Evolutionary conservation across 2,113 vertebrate species (phyloP).

Genomic region (Caracal caracal): DNA sequence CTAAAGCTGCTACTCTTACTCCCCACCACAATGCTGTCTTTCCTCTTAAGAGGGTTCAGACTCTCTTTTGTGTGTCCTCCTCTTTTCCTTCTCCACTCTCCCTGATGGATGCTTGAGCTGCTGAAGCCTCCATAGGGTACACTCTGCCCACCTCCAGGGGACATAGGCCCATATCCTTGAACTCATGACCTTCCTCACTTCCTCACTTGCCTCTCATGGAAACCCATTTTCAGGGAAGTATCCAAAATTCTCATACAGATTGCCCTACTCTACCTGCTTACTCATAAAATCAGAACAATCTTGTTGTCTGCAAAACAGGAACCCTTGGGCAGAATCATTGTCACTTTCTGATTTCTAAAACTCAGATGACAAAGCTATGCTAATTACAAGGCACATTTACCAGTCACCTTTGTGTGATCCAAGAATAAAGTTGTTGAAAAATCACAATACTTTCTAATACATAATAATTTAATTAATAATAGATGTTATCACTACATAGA

Average conservation of each 20-base stretch:
- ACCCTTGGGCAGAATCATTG: background rate
- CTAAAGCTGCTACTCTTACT: background rate
- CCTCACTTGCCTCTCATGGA: background rate
- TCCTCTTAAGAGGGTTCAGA: fast-evolving
- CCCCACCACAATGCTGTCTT: background rate
- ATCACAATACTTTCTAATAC: slow-evolving; percentile 27
- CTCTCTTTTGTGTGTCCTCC: background rate
- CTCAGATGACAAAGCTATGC: background rate
- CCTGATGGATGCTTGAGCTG: background rate
- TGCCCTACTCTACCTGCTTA: background rate
- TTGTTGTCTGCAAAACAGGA: background rate
- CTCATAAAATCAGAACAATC: background rate
- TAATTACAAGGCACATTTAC: background rate
- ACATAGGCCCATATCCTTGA: background rate
- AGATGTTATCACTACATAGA: slow-evolving; percentile 57
- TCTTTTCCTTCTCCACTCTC: background rate
- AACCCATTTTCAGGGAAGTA: background rate
- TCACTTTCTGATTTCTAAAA: background rate
- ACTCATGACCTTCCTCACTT: background rate
- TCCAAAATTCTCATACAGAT: background rate
- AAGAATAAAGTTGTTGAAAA: background rate
- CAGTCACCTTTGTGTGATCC: background rate
- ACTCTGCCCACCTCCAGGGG: background rate
- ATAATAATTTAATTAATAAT: slow-evolving; percentile 66
- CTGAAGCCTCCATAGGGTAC: background rate